A percentile compares a stretch with the other conserved stretches of the same genome.
Evolutionary conservation across 2,888 invertebrate species (phyloP).

Genomic region (Cryptophagus acutangulus): DNA sequence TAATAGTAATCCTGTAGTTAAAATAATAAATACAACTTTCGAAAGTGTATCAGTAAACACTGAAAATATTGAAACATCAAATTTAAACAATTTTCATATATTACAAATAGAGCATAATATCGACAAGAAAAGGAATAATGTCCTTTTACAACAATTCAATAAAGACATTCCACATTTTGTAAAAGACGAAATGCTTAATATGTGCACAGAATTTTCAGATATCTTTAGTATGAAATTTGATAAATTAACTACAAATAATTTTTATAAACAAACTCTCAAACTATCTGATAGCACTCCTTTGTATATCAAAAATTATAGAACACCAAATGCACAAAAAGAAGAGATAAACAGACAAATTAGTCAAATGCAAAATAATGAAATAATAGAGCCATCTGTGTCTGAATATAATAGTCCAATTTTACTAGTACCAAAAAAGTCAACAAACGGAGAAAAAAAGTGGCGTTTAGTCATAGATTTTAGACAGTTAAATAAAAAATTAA

Average conservation of each 20-base stretch:
- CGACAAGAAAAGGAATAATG: neutral
- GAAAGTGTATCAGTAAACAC: neutral
- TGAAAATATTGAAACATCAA: neutral
- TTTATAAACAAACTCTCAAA: slow-evolving; percentile 23
- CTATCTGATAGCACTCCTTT: slow-evolving; percentile 18
- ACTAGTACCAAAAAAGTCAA: slow-evolving; percentile 25
- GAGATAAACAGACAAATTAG: slow-evolving; percentile 23
- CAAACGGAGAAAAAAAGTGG: slow-evolving; percentile 17
- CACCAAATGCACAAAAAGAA: slow-evolving; percentile 18
- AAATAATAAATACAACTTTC: slow-evolving; percentile 13
- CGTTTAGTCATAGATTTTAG: slow-evolving; percentile 21
- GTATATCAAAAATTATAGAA: slow-evolving; percentile 26
- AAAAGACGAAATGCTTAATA: slow-evolving; percentile 6
- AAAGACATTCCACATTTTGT: slow-evolving; percentile 6
- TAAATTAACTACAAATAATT: slow-evolving; percentile 23
- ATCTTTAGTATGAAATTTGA: slow-evolving; percentile 22
- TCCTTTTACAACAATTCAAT: slow-evolving; percentile 3
- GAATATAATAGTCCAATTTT: slow-evolving; percentile 25
- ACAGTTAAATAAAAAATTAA: slow-evolving; percentile 18
- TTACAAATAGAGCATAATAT: neutral
- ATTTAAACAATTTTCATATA: neutral
- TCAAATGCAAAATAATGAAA: slow-evolving; percentile 17
- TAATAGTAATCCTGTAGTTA: slow-evolving; percentile 7
- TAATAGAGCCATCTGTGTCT: slow-evolving; percentile 21
- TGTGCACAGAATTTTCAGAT: slow-evolving; percentile 17